Base-by-base conservation (phyloP, 2,888 invertebrate genomes). In the Parnassius smintheus region DNA sequence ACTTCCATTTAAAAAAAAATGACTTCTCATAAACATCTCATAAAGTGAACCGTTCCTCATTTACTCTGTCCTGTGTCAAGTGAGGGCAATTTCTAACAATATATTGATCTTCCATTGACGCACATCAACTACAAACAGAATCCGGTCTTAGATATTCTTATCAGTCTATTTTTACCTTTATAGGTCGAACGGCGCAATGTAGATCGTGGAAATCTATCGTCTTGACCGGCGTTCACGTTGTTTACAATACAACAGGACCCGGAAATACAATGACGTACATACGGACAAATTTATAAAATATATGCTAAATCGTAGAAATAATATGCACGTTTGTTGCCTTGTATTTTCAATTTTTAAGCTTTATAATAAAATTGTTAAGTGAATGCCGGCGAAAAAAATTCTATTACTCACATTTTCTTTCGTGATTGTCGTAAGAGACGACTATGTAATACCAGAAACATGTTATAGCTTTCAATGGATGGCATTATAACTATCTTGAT, bases 221-320 rank as follows among this genome's bases (percentile, higher is more conserved):
- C 2, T 59, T 52, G 49, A 25, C 25, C n/a, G 53, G 46, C 25
- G 59, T 50, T 54, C 55, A 46, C 57, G 57, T 62, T 68, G 65
- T 65, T 61, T 65, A 58, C 64, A 61, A 58, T 65, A 61, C 54
- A 56, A 50, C 54, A 35, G 58, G 50, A 48, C 51, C 58, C 59
- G 62, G 60, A 66, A 62, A 66, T 59, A 53, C 62, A 65, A 52
- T 65, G 64, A 65, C 62, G 68, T 63, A 63, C 61, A 61, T 55
- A 53, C 55, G 13, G 49, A 56, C 13, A 57, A 22, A 59, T 60
- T 54, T 54, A 61, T 42, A 58, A 54, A 61, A n/a, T 46, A 46
- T 2, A 13, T n/a, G 4, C 35, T 49, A 44, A 44, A 55, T 22
- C 35, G 7, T 7, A 7, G 35, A 18, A 61, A 51, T 48, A 2